Evolutionary conservation across 2,888 invertebrate genomes (phyloP), one percentile per base, ranked within the genome.

Genomic region (Furcula furcula): DNA sequence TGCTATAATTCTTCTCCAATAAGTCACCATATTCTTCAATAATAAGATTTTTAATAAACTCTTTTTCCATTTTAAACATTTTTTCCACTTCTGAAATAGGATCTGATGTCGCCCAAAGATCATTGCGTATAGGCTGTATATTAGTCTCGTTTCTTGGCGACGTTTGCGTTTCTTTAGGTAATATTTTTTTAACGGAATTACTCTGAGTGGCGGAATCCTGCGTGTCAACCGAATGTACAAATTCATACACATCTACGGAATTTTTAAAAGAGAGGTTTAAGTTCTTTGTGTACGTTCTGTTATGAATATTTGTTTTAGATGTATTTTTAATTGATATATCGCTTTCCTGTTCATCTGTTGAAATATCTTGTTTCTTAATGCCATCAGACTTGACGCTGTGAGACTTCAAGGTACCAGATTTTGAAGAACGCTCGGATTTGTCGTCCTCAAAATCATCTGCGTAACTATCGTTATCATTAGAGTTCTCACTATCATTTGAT

Each of bases 391-490:
- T 25, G 38, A 28, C 31, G 15, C 11, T 46, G 32, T 42, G 43
- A 30, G 32, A 34, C n/a, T 31, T 29, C 18, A 35, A 26, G 13
- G 40, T 46, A 29, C 28, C 44, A 18, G 51, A 53, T 21, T 45
- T 35, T 19, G 34, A 48, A 9, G 69, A 65, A n/a, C 46, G 46
- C 16, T 75, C 71, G 2, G 81, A 73, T 45, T 77, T 80, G n/a
- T 82, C 82, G 30, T 80, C 83, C 54, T 89, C 89, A 52, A 89
- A 89, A 56, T 89, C 89, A 53, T 89, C 89, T 30, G 53, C 77
- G 46, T 89, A 89, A 35, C 79, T 87, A 26, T 78, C 72, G 46
- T 67, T 73, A 21, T 57, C 65, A 13, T 48, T 48, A 26, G 20
- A 15, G 25, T 50, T 59, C 19, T 59, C 55, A 13, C 41, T 54